phyloP scores from a whole-genome alignment of 2,113 vertebrate genomes.

The Toxotes jaculatrix region DNA sequence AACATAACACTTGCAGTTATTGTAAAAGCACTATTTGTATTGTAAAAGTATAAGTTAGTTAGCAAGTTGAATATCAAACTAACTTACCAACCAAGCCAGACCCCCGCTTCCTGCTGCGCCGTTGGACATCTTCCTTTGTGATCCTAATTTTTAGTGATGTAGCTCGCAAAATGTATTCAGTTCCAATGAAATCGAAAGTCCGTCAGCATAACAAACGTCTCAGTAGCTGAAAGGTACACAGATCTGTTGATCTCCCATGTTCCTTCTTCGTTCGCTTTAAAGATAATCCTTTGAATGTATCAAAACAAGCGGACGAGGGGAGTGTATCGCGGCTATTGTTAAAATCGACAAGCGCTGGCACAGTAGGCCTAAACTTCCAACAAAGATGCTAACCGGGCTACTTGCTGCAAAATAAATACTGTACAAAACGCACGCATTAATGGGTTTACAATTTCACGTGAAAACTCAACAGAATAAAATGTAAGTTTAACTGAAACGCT shows the following conservation, averaged over 20 bases:
- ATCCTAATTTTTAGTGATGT: slow-evolving; percentile 53
- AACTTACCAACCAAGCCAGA: slow-evolving; percentile 90
- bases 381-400: slow-evolving; percentile 79
- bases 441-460: slow-evolving; percentile 36
- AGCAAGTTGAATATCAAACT: slow-evolving; percentile 1
- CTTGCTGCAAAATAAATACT: slow-evolving; percentile 71
- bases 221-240: slow-evolving; percentile 56
- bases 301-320: slow-evolving; percentile 55
- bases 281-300: slow-evolving; percentile 36
- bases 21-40: not conserved
- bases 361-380: slow-evolving; percentile 80
- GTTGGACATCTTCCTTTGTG: slow-evolving; percentile 94
- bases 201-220: slow-evolving; percentile 62
- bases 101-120: slow-evolving; percentile 87
- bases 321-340: slow-evolving; percentile 83
- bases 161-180: slow-evolving; percentile 53
- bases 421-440: slow-evolving; percentile 59
- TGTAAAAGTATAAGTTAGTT: not conserved
- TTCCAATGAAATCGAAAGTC: slow-evolving; percentile 52
- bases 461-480: slow-evolving; percentile 18
- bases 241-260: slow-evolving; percentile 46
- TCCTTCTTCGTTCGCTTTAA: not conserved
- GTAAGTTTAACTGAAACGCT: slow-evolving; percentile 26
- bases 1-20: fast-evolving
- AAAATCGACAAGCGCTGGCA: slow-evolving; percentile 82